A percentile compares a stretch with the other conserved stretches of the same genome.
These are phyloP conservation scores for Forpus xanthops DNA, from an alignment of 2,797 vertebrate genomes.

Conservation along the genomic window DNA sequence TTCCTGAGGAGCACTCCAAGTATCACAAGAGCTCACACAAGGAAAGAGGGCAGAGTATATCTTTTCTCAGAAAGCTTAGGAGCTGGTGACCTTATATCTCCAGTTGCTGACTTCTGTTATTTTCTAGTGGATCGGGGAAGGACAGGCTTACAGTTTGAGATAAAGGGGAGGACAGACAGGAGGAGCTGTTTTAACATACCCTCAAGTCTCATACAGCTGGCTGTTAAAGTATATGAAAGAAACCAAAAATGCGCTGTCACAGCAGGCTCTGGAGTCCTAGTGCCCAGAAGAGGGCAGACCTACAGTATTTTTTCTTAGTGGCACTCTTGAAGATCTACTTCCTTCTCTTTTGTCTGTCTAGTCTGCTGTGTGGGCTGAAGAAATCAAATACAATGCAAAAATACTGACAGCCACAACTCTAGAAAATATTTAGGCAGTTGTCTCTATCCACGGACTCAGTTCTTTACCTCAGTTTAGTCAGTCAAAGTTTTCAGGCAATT, in stretches of 20 bases:
- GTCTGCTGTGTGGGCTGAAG: not conserved
- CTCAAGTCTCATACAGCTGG: not conserved
- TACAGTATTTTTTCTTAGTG: slow-evolving; percentile 76
- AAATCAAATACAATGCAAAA: not conserved
- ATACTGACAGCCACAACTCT: not conserved
- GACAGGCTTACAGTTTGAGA: not conserved
- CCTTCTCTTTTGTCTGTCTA: not conserved
- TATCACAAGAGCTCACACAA: not conserved
- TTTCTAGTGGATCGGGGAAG: not conserved
- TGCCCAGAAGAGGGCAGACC: slow-evolving; percentile 90
- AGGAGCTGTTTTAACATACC: not conserved
- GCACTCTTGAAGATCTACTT: not conserved
- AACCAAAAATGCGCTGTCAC: slow-evolving; percentile 22
- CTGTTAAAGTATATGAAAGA: not conserved
- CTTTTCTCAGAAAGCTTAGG: not conserved
- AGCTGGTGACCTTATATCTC: not conserved
- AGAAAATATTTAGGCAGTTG: not conserved
- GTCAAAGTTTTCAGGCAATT: not conserved
- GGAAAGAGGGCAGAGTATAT: not conserved
- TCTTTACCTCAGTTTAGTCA: not conserved
- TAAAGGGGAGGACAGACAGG: not conserved
- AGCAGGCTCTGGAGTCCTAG: slow-evolving; percentile 51
- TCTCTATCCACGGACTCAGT: not conserved
- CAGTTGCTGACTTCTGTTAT: not conserved
- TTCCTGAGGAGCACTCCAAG: not conserved